Conservation (phyloP, 2,797 vertebrate genomes). For the Rhinella marina region DNA sequence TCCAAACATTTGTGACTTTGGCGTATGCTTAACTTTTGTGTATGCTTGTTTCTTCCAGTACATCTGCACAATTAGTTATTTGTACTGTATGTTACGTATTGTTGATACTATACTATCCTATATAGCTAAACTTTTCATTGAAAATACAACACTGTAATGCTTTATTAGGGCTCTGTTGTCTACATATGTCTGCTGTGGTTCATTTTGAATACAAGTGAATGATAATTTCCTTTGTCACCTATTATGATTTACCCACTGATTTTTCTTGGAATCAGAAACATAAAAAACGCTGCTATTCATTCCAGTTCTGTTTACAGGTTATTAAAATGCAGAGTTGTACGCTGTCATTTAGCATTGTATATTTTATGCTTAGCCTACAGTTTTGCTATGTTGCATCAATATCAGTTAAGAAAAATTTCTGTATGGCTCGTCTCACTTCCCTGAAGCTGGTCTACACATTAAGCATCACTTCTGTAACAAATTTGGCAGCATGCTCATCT, state of each 20-base stretch:
- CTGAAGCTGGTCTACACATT: conserved; percentile 21
- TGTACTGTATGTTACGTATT: too few relatives aligned
- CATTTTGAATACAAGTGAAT: neutral
- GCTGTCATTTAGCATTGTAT: neutral
- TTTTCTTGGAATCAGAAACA: neutral
- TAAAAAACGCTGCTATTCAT: neutral
- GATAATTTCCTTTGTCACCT: neutral
- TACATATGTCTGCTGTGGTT: neutral
- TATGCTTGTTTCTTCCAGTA: too few relatives aligned
- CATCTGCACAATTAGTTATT: too few relatives aligned
- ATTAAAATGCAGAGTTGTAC: neutral
- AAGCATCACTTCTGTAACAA: neutral
- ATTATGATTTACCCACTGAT: neutral
- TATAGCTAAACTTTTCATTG: neutral
- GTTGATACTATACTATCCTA: neutral
- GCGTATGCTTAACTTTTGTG: too few relatives aligned
- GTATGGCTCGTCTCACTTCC: conserved; percentile 11
- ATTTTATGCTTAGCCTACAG: neutral
- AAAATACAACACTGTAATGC: neutral
- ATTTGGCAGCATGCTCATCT: neutral
- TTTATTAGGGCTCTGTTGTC: too few relatives aligned
- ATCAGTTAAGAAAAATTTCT: neutral
- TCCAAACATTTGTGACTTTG: too few relatives aligned
- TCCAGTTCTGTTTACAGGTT: neutral
- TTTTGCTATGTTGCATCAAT: neutral